Conservation (phyloP, 2,113 vertebrate genomes). For the Paramisgurnus dabryanus region DNA sequence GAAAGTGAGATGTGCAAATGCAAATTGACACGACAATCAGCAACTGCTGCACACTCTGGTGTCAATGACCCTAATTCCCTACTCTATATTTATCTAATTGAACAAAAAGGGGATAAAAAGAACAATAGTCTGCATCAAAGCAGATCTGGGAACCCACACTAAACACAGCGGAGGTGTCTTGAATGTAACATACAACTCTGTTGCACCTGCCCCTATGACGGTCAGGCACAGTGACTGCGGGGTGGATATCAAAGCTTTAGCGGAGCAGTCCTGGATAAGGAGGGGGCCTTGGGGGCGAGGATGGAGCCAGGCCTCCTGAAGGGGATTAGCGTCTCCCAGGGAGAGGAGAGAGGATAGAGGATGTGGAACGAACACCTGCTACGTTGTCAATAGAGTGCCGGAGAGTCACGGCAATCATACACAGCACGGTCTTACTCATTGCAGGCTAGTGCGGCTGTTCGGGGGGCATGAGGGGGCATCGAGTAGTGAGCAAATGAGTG, state of each 20-base stretch:
- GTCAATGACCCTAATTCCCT: constrained; percentile 35
- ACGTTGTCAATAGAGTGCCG: constrained; percentile 71
- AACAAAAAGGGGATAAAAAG: constrained; percentile 27
- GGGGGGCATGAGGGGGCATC: constrained; percentile 31
- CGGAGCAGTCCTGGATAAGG: constrained; percentile 1
- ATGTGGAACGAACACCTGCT: constrained; percentile 72
- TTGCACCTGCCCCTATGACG: constrained; percentile 42
- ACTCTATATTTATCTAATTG: constrained; percentile 40
- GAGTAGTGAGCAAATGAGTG: constrained; percentile 19
- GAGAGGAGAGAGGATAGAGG: constrained; percentile 57
- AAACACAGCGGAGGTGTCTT: constrained; percentile 15
- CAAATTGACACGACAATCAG: background rate
- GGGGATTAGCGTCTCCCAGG: constrained; percentile 66
- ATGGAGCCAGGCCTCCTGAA: constrained; percentile 52
- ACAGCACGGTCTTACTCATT: constrained; percentile 56
- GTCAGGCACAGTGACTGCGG: constrained; percentile 36
- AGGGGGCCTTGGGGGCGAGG: background rate
- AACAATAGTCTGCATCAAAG: constrained; percentile 17
- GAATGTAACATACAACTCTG: background rate
- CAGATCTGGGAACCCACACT: background rate
- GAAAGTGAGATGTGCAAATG: background rate
- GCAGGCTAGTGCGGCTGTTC: constrained; percentile 46
- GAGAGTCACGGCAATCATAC: constrained; percentile 64
- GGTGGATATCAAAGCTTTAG: constrained; percentile 32
- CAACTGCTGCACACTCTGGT: background rate